A percentile compares a stretch with the other conserved stretches of the same genome.
Conservation (phyloP, 1,140 invertebrate species). For the Drosophila repletoides region DNA sequence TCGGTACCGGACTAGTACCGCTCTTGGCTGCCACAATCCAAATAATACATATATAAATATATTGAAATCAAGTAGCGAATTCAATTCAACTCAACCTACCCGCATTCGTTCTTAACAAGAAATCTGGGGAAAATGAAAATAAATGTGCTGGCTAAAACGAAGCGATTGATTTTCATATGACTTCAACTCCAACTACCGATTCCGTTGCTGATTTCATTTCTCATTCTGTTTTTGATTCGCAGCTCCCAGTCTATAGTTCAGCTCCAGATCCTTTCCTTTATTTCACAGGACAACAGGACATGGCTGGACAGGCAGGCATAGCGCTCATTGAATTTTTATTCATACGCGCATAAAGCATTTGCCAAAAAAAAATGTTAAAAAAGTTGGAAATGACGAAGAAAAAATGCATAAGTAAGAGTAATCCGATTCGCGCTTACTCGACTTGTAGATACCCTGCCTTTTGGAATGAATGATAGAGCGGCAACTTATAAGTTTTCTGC, state of each 20-base stretch:
- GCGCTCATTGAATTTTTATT: slow-evolving; percentile 47
- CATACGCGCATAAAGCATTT: slow-evolving; percentile 44
- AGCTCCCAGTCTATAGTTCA: neutral
- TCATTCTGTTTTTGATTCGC: neutral
- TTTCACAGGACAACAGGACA: neutral
- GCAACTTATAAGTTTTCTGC: too few relatives aligned
- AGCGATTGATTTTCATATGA: slow-evolving; percentile 67
- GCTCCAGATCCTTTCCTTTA: neutral
- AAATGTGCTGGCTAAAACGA: slow-evolving; percentile 76
- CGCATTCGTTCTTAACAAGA: slow-evolving; percentile 5
- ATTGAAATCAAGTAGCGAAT: slow-evolving; percentile 58
- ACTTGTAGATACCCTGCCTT: neutral
- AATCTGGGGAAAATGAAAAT: slow-evolving; percentile 78
- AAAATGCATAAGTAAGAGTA: neutral
- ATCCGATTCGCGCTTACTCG: neutral
- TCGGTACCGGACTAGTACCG: too few relatives aligned
- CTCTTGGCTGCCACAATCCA: slow-evolving; percentile 18
- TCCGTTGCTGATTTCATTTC: neutral
- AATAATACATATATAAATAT: slow-evolving; percentile 44
- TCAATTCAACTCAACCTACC: neutral
- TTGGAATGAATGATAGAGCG: too few relatives aligned
- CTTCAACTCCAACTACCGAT: neutral
- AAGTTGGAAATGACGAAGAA: slow-evolving; percentile 8
- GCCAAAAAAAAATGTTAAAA: slow-evolving; percentile 36
- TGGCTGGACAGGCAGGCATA: slow-evolving; percentile 1